Conservation (phyloP, 2,888 invertebrate species). For the Nephrotoma appendiculata region DNA sequence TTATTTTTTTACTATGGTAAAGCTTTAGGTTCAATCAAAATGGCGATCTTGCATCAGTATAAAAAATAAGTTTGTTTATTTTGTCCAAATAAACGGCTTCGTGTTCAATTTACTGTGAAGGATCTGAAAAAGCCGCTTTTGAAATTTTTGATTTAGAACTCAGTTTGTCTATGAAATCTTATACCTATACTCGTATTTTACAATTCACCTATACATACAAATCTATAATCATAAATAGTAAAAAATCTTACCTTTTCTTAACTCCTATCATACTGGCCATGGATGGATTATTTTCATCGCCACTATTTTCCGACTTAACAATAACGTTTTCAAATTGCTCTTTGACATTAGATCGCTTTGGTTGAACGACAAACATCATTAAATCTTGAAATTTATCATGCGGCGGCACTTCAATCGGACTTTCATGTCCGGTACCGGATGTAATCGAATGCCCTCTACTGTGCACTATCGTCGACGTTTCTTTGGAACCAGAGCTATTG, state of each 20-base stretch:
- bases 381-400: constrained; percentile 29
- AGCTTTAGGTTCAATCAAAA: too few species aligned
- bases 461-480: constrained; percentile 26
- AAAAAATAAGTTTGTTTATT: too few species aligned
- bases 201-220: background rate
- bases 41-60: too few species aligned
- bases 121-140: too few species aligned
- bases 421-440: constrained; percentile 17
- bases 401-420: constrained; percentile 16
- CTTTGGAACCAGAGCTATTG: constrained; percentile 32
- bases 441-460: constrained; percentile 18
- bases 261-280: constrained; percentile 50
- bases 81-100: too few species aligned
- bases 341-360: constrained; percentile 16
- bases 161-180: too few species aligned
- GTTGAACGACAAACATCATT: constrained; percentile 18
- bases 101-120: too few species aligned
- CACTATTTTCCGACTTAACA: constrained; percentile 29
- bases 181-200: too few species aligned
- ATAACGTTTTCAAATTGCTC: constrained; percentile 27
- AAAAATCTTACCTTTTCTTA: constrained; percentile 29
- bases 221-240: background rate
- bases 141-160: too few species aligned
- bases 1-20: too few species aligned
- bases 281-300: constrained; percentile 51